These are phyloP conservation scores for Dendrocincla tyrannina DNA, from an alignment of 2,797 vertebrate genomes.

Conservation along the genomic window DNA sequence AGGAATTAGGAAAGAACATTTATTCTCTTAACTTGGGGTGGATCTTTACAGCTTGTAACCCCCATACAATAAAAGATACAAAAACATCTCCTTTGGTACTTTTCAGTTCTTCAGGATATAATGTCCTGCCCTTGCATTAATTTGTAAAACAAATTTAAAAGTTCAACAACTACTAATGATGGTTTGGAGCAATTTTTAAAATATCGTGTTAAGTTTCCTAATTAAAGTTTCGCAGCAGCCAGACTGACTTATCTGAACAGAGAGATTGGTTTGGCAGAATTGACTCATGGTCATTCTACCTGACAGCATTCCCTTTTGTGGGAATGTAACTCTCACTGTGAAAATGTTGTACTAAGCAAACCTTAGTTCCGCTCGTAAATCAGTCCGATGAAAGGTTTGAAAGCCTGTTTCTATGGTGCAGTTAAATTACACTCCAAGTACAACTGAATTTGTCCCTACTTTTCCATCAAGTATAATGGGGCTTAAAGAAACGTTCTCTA, in stretches of 20 bases:
- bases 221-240: neutral
- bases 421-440: slow-evolving; percentile 56
- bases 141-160: neutral
- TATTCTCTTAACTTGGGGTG: neutral
- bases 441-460: slow-evolving; percentile 48
- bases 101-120: neutral
- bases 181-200: neutral
- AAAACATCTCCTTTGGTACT: neutral
- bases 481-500: slow-evolving; percentile 16
- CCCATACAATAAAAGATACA: neutral
- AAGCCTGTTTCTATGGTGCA: slow-evolving; percentile 47
- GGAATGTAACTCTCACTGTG: slow-evolving; percentile 45
- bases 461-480: slow-evolving; percentile 40
- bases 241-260: neutral
- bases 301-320: slow-evolving; percentile 40
- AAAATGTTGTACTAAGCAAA: slow-evolving; percentile 44
- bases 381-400: slow-evolving; percentile 47
- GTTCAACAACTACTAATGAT: neutral
- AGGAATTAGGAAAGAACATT: neutral
- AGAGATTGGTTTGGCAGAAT: neutral
- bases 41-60: neutral
- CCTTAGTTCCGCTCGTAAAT: slow-evolving; percentile 53
- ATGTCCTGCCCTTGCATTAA: neutral
- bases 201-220: neutral
- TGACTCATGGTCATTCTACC: slow-evolving; percentile 47